Evolutionary conservation across 2,888 invertebrate genomes (phyloP), one percentile per base, ranked within the genome.

Genomic region (Thereva nobilitata): DNA sequence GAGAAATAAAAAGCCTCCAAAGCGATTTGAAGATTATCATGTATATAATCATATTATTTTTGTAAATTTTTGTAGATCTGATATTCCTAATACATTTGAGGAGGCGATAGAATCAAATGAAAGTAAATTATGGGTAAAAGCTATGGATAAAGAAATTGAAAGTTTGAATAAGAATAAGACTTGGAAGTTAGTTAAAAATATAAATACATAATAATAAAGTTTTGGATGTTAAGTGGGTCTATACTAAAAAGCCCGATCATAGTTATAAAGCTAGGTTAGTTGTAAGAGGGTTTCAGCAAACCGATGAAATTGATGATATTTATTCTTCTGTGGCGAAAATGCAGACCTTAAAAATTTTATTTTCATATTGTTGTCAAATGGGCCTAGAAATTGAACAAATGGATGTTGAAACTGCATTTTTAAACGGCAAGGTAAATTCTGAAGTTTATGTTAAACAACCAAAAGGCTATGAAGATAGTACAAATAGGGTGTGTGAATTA

Each of bases 331-430:
- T 71, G n/a, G 63, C 41, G 55, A 68, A 73, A 73, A 75, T 74
- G 73, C 72, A 68, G 67, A 76, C 75, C 1, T 70, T 76, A n/a
- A 76, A 76, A 72, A 12, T 75, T 49, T 71, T 76, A 70, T 71
- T 75, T 54, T 72, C 72, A 49, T 73, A 71, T 47, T 65, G 72
- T 72, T 74, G 74, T 69, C 59, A 73, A 73, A 61, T 66, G 53
- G 40, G 59, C 54, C 63, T 67, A 38, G 35, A 41, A 23, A 67
- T 61, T 7, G 54, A 70, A 8, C 68, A 68, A 67, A 68, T 70
- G 66, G 54, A 70, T 70, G 74, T 74, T 10, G 74, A 74, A 63
- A 74, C 75, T 47, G 74, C 73, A 0, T 76, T 73, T 71, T 54
- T 74, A 63, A 74, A 75, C 71, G 73, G 69, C 40, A 42, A 61